phyloP scores from a whole-genome alignment of 1,140 invertebrate species.

The Calliopsis andreniformis region DNA sequence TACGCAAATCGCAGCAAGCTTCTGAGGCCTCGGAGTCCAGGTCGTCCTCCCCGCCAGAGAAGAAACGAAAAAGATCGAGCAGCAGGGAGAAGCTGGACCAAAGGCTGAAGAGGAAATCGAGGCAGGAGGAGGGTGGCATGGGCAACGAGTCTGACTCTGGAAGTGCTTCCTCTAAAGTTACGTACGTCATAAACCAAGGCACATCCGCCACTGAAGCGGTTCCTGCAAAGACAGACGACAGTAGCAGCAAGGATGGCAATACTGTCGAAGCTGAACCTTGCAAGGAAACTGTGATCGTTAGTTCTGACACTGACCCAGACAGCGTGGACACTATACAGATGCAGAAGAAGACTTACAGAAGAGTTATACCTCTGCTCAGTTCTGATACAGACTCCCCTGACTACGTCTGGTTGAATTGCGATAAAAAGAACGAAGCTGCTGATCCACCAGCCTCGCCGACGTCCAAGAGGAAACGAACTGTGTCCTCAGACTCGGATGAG shows the following conservation, averaged over 20 bases:
- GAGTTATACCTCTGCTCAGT: not conserved
- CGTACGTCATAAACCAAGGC: not conserved
- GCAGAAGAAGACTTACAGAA: not conserved
- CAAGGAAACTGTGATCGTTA: not conserved
- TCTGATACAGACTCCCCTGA: not conserved
- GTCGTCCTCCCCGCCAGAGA: not conserved
- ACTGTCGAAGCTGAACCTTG: not conserved
- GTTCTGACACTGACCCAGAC: not conserved
- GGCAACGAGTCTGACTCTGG: not conserved
- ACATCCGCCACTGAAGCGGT: too few species aligned
- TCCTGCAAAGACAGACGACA: too few species aligned
- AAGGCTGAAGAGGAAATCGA: not conserved
- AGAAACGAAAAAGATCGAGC: slow-evolving; percentile 25
- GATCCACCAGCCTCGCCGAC: rapidly evolving
- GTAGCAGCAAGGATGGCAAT: not conserved
- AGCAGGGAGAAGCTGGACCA: not conserved
- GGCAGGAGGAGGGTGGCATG: not conserved
- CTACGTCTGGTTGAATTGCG: too few species aligned
- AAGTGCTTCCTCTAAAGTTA: not conserved
- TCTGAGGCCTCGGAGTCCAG: not conserved
- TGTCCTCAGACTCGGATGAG: not conserved
- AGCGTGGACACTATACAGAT: too few species aligned
- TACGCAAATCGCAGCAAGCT: not conserved
- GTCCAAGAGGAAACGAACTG: slow-evolving; percentile 18
- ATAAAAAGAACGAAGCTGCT: not conserved